phyloP scores from a whole-genome alignment of 2,888 invertebrate species.

The Agrilus cyanescens region DNA sequence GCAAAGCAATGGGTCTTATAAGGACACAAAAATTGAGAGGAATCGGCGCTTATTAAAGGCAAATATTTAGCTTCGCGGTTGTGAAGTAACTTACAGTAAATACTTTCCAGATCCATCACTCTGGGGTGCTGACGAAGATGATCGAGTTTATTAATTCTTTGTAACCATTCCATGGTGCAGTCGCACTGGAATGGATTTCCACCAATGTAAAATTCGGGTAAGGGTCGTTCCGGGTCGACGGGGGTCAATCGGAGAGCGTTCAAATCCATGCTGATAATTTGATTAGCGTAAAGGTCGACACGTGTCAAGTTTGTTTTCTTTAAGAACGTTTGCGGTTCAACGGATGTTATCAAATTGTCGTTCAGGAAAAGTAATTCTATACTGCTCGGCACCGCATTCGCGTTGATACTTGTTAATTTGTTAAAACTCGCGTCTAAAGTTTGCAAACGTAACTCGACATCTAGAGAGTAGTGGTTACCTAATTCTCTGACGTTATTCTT shows the following conservation, averaged over 20 bases:
- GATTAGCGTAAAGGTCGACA: constrained; percentile 87
- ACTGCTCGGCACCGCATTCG: constrained; percentile 69
- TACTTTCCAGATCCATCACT: constrained; percentile 81
- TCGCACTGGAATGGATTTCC: constrained; percentile 92
- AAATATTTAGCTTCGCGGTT: constrained; percentile 74
- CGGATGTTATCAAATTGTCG: constrained; percentile 74
- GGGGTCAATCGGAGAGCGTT: constrained; percentile 75
- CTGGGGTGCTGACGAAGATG: constrained; percentile 77
- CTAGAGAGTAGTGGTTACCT: constrained; percentile 60
- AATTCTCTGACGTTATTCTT: constrained; percentile 73
- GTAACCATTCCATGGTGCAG: constrained; percentile 93
- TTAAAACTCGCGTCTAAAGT: constrained; percentile 88
- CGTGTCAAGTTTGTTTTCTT: constrained; percentile 80
- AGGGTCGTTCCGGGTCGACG: constrained; percentile 58
- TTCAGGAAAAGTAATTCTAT: constrained; percentile 78
- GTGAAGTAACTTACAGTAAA: constrained; percentile 79
- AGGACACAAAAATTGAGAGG: constrained; percentile 82
- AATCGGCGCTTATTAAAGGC: constrained; percentile 75
- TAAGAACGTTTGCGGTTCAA: constrained; percentile 82
- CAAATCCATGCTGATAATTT: constrained; percentile 80
- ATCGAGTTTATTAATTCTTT: constrained; percentile 75
- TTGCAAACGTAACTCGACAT: constrained; percentile 61
- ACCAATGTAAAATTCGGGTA: constrained; percentile 86
- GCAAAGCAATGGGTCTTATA: constrained; percentile 91
- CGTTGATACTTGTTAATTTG: constrained; percentile 64